Base-by-base conservation (phyloP, 2,113 vertebrate genomes). In the Erpornis zantholeuca region DNA sequence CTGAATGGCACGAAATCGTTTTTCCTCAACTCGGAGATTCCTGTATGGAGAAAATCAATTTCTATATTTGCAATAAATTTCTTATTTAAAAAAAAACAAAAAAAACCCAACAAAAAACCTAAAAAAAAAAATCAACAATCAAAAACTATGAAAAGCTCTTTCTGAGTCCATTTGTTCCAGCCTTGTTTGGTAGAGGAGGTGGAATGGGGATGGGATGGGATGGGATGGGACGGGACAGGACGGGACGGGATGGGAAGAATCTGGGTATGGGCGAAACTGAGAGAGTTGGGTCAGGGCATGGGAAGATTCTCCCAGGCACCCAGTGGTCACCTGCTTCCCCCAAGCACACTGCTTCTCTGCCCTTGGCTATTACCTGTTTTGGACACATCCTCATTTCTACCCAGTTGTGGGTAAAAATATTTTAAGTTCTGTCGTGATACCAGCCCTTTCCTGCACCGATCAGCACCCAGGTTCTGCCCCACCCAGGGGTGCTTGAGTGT, bases 61-160 rank as follows among this genome's bases (percentile, higher is more conserved):
- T 98, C 98, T 98, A 98, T 98, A 98, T 98, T 98, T 98, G 98
- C 98, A 98, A 98, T 98, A 98, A 98, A 98, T 98, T 98, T 98
- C 98, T 98, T 98, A 98, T 98, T 98, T 90, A 98, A 98, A 98
- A 97, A 97, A 93, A 94, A 90, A 97, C 96, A 24, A 42, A 42
- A 42, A 42, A 42, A 44, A 44, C 9, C 38, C 2, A 57, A 66
- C 42, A 77, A 95, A 93, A 93, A 94, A 90, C 20, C 40, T 29
- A 14, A 42, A 31, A 85, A 93, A 96, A 94, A 88, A 52, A 42
- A 42, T 24, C 44, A 80, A 72, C 35, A 80, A 95, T 83, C 25
- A 87, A 89, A 97, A 90, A 86, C 40, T 52, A 69, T 49, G 63
- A 90, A 95, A 96, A 94, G 14, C 70, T 94, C 86, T 52, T 88